Conservation (phyloP, 2,888 invertebrate genomes). For the Rhingia campestris region DNA sequence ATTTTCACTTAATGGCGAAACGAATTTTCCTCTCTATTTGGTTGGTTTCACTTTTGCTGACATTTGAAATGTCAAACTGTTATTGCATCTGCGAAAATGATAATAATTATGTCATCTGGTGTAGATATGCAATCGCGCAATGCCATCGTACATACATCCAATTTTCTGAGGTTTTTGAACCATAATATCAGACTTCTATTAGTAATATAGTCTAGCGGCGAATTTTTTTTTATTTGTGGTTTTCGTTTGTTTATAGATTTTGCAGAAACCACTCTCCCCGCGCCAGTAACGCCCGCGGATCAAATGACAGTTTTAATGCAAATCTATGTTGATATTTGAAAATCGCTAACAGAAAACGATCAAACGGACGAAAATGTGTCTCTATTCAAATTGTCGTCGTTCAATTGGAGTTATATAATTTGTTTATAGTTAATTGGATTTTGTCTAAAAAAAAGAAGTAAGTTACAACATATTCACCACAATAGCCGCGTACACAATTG, state of each 20-base stretch:
- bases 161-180: conserved; percentile 70
- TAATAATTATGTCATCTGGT: conserved; percentile 61
- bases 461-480: conserved; percentile 49
- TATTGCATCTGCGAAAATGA: conserved; percentile 46
- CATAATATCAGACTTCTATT: conserved; percentile 55
- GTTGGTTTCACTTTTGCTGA: conserved; percentile 52
- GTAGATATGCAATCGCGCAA: conserved; percentile 21
- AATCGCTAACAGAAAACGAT: not conserved
- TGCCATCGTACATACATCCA: conserved; percentile 37
- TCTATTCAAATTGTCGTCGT: conserved; percentile 26
- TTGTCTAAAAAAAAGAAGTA: conserved; percentile 28
- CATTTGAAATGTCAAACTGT: conserved; percentile 60
- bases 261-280: conserved; percentile 55
- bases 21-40: conserved; percentile 33
- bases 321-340: conserved; percentile 35
- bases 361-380: not conserved
- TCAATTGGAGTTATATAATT: conserved; percentile 61
- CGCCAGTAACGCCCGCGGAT: conserved; percentile 31
- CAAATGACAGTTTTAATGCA: conserved; percentile 67
- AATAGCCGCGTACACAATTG: conserved; percentile 29
- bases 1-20: conserved; percentile 2
- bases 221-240: conserved; percentile 62
- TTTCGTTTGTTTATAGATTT: conserved; percentile 62
- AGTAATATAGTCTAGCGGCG: conserved; percentile 68
- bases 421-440: conserved; percentile 23